Base-by-base conservation (phyloP, 2,888 invertebrate genomes). In the Diogma glabrata region DNA sequence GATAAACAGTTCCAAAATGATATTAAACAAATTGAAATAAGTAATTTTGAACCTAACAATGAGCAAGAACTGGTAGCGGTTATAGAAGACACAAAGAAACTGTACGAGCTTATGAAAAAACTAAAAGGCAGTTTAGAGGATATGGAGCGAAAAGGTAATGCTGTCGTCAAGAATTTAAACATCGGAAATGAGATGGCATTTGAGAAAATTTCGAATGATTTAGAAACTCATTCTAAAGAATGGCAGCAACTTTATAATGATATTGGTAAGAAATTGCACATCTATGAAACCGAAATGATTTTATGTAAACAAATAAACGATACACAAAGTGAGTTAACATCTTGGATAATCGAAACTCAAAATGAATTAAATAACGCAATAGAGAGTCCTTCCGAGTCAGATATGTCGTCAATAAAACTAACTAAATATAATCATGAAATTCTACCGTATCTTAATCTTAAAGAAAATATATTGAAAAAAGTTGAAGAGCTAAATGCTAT, bases 271-370 rank as follows among this genome's bases (percentile, higher is more conserved):
- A 77, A 81, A 57, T 80, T 83, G 19, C 88, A 90, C 65, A 81
- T 82, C 50, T 78, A 86, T 48, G 94, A 95, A 69, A 87, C 89
- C 0, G 91, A 94, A 67, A 75, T 85, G 0, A 83, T 88, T n/a
- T 84, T 93, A 50, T 94, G 93, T 92, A 85, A 89, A 60, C 91
- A 93, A 66, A 85, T 95, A 28, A 87, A 90, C 58, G 87, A 88
- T 53, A 81, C 84, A 0, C 89, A 88, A 63, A 84, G 84, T 56
- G 89, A 89, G 64, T 73, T 94, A 3, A 70, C 85, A 1, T 78
- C 81, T 19, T 95, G 95, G 95, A 64, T 93, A 6, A 79, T 80
- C 53, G 84, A 87, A 63, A 91, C 87, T 19, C 86, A 86, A 52
- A 81, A 84, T 58, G 80, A 80, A 28, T 72, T 95, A 4, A 79